Evolutionary conservation across 2,113 vertebrate genomes (phyloP).

Genomic region (Illadopsis cleaveri): DNA sequence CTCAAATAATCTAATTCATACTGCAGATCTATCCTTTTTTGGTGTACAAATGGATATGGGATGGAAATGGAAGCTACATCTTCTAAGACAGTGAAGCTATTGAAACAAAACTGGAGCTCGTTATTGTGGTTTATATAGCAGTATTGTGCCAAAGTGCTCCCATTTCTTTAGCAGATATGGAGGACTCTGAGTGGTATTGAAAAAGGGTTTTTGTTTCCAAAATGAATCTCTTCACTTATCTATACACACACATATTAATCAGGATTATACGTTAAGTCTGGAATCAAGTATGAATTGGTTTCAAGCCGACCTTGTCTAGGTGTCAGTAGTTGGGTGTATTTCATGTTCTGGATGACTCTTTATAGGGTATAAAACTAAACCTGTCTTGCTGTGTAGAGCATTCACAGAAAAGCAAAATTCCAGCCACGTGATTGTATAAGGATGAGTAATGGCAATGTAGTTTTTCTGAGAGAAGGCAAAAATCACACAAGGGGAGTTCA

Average conservation of each 20-base stretch:
- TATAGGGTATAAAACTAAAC: slow-evolving; percentile 46
- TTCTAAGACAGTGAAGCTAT: not conserved
- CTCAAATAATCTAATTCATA: not conserved
- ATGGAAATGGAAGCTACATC: not conserved
- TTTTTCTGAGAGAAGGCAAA: not conserved
- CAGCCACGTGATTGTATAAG: not conserved
- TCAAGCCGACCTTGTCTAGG: not conserved
- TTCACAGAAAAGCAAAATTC: slow-evolving; percentile 18
- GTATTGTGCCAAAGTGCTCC: not conserved
- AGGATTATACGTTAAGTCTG: not conserved
- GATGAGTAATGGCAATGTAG: not conserved
- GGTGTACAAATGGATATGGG: not conserved
- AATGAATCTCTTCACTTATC: not conserved
- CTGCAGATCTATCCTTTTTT: not conserved
- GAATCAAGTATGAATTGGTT: not conserved
- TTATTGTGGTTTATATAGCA: not conserved
- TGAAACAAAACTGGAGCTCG: not conserved
- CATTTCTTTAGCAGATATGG: not conserved
- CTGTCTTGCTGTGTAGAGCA: not conserved
- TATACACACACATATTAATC: not conserved
- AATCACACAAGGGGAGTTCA: not conserved
- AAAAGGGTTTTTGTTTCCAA: not conserved
- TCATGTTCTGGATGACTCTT: not conserved
- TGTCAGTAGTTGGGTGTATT: not conserved
- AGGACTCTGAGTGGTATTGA: not conserved